Base-by-base conservation (phyloP, 2,797 vertebrate species). In the Argya squamiceps region DNA sequence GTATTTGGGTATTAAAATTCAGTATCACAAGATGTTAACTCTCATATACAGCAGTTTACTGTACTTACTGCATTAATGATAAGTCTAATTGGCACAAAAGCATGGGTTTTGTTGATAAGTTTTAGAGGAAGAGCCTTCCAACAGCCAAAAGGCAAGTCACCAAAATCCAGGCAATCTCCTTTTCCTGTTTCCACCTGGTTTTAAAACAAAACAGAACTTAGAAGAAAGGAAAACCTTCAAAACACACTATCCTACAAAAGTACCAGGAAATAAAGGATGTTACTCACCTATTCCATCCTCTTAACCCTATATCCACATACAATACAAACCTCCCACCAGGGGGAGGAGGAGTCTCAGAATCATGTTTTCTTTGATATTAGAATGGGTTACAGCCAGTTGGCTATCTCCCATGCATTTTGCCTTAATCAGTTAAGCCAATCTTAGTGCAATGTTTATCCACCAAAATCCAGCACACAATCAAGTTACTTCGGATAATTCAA, bases 21-120 rank as follows among this genome's bases (percentile, higher is more conserved):
- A 71, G 12, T n/a, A 80, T 44, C 39, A 41, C 34, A 75, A 71
- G n/a, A 50, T 29, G 32, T 24, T 75, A 71, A 62, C 14, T 46
- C 53, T 39, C 37, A 76, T 14, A n/a, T 44, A 65, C 2, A 88
- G 24, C 74, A 59, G 3, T 29, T 22, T 34, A 74, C 36, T 44
- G 5, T 96, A 99, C 99, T 99, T 97, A 99, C 99, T 12, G 99
- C 99, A 84, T 98, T 99, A 96, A 99, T 99, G 82, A 99, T 98
- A 71, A 99, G 98, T 64, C 99, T 98, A 93, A 99, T 74, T 9
- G 99, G 99, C 47, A 99, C 98, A 32, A 98, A 98, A 86, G 99
- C 99, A 62, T 97, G 98, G 18, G 99, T 99, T 96, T 97, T 98
- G 97, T 99, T 99, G 87, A 98, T 94, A 53, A 99, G 55, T 96